These are phyloP conservation scores for Altica lythri DNA, from an alignment of 2,888 invertebrate genomes.

Conservation along the genomic window DNA sequence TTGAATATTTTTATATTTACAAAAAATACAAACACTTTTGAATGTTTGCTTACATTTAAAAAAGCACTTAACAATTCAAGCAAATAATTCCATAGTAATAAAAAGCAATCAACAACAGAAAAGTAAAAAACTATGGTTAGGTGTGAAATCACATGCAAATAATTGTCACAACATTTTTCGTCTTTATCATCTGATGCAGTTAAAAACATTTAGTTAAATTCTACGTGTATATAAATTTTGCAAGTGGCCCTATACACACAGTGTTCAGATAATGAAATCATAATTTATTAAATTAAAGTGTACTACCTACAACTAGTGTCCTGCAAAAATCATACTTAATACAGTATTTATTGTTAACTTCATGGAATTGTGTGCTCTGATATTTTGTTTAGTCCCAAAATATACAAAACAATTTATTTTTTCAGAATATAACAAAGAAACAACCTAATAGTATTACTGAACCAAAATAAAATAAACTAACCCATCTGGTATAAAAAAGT, in stretches of 20 bases:
- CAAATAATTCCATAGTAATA: slow-evolving; percentile 27
- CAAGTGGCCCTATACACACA: slow-evolving; percentile 18
- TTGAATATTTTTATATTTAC: slow-evolving; percentile 13
- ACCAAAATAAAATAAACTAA: too few relatives aligned
- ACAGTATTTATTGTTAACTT: too few relatives aligned
- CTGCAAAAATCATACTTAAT: too few relatives aligned
- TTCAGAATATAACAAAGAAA: too few relatives aligned
- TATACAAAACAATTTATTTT: too few relatives aligned
- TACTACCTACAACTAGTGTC: too few relatives aligned
- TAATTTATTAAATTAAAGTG: too few relatives aligned
- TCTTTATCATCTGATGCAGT: slow-evolving; percentile 20
- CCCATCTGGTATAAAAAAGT: too few relatives aligned
- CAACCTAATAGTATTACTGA: too few relatives aligned
- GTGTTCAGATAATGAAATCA: too few relatives aligned
- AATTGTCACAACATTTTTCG: slow-evolving; percentile 19
- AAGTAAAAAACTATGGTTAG: slow-evolving; percentile 24
- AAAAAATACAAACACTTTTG: slow-evolving; percentile 13
- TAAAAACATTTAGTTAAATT: slow-evolving; percentile 21
- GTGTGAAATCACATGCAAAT: slow-evolving; percentile 32
- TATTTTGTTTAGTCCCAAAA: too few relatives aligned
- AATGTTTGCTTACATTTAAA: slow-evolving; percentile 23
- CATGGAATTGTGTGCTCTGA: too few relatives aligned
- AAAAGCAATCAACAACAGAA: slow-evolving; percentile 28
- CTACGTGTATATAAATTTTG: slow-evolving; percentile 18
- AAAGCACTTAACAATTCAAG: slow-evolving; percentile 31